Base-by-base conservation (phyloP, 2,113 vertebrate genomes). In the Progne subis region DNA sequence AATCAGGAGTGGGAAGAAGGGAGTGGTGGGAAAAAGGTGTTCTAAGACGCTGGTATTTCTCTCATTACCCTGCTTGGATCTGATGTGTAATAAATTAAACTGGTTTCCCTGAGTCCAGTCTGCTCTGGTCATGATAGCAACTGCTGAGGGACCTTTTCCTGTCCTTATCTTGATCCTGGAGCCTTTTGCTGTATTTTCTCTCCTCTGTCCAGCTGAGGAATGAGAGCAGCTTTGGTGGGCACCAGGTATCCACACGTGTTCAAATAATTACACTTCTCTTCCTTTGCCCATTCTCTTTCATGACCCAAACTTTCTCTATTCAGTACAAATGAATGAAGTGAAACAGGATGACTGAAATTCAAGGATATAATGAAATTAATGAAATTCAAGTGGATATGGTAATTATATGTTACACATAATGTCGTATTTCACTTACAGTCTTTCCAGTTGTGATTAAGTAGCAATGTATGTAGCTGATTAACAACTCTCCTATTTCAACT, bases 151-250 rank as follows among this genome's bases (percentile, higher is more conserved):
- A 21, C 32, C 8, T 79, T 18, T 70, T 6, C 17, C 31, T 53
- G n/a, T 11, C 13, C 14, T n/a, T n/a, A n/a, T n/a, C n/a, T 53
- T 1, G 0, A 64, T 8, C 16, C 23, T 43, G 0, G 0, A 67
- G 14, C 3, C 15, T 56, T n/a, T 63, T 1, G 1, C 9, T 50
- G 2, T 21, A 2, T 57, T 56, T 82, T 79, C 11, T 61, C 4
- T 80, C 4, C 23, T 3, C 6, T 71, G 14, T 5, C 29, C 20
- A 52, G 4, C 8, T 63, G 39, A 76, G 12, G 11, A 64, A 8
- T 14, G 11, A 19, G 12, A 26, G 8, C 0, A 4, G 7, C 13
- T 59, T 41, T 71, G 14, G 12, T 19, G 23, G 12, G 5, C 12
- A 34, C 9, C 6, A 25, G 6, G 5, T 5, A 1, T 24, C 34